These are phyloP conservation scores for Syndactyla subalaris DNA, from an alignment of 2,797 vertebrate species.

Conservation along the genomic window DNA sequence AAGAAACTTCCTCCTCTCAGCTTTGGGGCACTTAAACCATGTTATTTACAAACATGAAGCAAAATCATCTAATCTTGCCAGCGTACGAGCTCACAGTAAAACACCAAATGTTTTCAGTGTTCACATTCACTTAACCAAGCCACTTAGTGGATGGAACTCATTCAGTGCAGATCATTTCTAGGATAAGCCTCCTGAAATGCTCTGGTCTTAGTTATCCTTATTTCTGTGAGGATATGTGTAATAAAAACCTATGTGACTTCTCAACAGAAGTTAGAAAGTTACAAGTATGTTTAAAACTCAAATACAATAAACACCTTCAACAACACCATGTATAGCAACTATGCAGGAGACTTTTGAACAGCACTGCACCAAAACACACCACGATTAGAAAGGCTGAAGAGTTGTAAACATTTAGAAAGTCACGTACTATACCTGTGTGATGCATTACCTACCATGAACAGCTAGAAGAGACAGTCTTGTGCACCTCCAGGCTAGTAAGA, in stretches of 20 bases:
- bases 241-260: neutral
- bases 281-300: neutral
- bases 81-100: neutral
- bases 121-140: neutral
- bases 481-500: constrained; percentile 94
- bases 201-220: neutral
- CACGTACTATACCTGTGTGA: neutral
- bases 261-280: neutral
- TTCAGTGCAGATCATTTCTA: neutral
- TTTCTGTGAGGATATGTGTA: neutral
- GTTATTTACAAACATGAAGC: neutral
- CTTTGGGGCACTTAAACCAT: neutral
- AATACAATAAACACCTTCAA: neutral
- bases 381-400: neutral
- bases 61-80: neutral
- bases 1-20: neutral
- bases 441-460: constrained; percentile 87
- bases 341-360: neutral
- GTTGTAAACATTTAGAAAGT: neutral
- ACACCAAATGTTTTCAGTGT: neutral
- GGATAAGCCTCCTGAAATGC: neutral
- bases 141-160: neutral
- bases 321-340: accelerated
- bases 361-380: neutral
- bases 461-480: constrained; percentile 91